phyloP scores from a whole-genome alignment of 2,797 vertebrate genomes.

The Pseudocheirus occidentalis region DNA sequence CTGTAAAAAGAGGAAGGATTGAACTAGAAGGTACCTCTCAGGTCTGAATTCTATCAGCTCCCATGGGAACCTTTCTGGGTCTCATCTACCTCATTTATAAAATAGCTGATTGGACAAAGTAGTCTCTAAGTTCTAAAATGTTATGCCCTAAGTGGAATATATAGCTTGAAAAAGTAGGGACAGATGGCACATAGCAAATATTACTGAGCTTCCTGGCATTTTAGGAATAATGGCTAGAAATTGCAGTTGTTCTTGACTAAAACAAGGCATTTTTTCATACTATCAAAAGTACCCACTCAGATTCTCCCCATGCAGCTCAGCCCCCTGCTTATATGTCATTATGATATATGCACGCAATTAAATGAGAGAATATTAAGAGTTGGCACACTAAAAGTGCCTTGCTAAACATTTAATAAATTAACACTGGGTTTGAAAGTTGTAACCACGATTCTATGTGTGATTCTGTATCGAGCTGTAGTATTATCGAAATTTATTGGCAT shows the following conservation, averaged over 20 bases:
- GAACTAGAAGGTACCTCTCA: background rate
- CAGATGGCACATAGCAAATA: slow-evolving; percentile 16
- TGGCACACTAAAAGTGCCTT: slow-evolving; percentile 2
- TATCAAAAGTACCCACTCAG: background rate
- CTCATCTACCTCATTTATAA: background rate
- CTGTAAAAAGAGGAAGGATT: too few species aligned
- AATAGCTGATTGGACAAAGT: background rate
- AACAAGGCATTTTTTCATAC: background rate
- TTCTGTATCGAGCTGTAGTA: slow-evolving; percentile 27
- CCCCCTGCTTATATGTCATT: background rate
- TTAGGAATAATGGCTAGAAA: background rate
- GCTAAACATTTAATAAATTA: slow-evolving; percentile 13
- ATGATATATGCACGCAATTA: slow-evolving; percentile 34
- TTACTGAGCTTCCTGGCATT: slow-evolving; percentile 10
- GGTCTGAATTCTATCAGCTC: background rate
- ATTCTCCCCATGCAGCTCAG: background rate
- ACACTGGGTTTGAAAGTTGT: slow-evolving; percentile 12
- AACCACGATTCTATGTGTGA: background rate
- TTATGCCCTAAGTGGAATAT: background rate
- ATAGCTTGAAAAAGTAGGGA: slow-evolving; percentile 2
- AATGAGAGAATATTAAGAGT: slow-evolving; percentile 37
- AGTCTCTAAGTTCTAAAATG: background rate
- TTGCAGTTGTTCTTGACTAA: background rate
- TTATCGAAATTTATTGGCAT: slow-evolving; percentile 34
- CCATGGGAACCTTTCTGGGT: background rate